Conservation (phyloP, 2,797 vertebrate species). For the Enteromius treurensis region DNA sequence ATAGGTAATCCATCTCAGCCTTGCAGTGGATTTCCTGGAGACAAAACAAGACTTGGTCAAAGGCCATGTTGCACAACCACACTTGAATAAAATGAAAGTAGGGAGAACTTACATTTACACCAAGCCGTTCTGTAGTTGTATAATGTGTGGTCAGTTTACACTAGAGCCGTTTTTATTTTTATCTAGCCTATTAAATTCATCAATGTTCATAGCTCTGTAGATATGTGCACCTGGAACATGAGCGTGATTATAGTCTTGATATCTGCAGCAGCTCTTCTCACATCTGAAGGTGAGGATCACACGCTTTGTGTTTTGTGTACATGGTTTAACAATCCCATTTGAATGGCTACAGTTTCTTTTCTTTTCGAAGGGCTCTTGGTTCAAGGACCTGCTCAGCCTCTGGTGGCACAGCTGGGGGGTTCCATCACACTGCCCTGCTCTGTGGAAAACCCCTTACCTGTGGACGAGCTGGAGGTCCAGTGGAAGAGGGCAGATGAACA, state of each 20-base stretch:
- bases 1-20: no score
- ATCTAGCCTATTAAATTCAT: neutral
- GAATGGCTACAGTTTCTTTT: neutral
- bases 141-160: neutral
- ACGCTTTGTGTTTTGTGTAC: neutral
- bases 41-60: neutral
- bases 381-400: slow-evolving; percentile 27
- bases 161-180: neutral
- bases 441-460: slow-evolving; percentile 41
- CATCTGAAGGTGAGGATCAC: neutral
- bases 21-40: no score
- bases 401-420: slow-evolving; percentile 35
- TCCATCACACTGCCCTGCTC: slow-evolving; percentile 51
- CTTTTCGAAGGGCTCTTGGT: slow-evolving; percentile 43
- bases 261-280: slow-evolving; percentile 2
- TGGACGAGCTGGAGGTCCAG: slow-evolving; percentile 47
- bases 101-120: neutral
- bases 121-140: neutral
- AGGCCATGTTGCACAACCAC: neutral
- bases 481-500: slow-evolving; percentile 47
- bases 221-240: neutral
- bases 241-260: neutral
- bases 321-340: neutral
- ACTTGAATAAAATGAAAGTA: neutral
- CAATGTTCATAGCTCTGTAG: neutral